A percentile compares a stretch with the other conserved stretches of the same genome.
Evolutionary conservation across 2,797 vertebrate species (phyloP).

Genomic region (Propithecus deckenii): DNA sequence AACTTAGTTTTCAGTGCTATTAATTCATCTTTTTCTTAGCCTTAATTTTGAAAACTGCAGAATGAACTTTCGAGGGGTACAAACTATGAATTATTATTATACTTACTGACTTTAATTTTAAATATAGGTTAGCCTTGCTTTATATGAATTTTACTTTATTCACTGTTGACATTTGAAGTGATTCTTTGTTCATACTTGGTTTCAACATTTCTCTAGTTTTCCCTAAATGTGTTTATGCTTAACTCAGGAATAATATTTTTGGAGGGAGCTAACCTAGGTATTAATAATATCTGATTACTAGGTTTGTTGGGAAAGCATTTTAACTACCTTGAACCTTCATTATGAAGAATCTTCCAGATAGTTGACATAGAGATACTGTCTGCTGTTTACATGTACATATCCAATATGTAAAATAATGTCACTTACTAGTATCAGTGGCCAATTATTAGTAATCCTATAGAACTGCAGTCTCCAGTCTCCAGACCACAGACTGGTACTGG

Average conservation of each 20-base stretch:
- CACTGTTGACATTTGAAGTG: neutral
- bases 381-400: neutral
- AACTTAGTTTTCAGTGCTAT: neutral
- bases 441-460: neutral
- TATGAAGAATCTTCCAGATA: neutral
- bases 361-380: neutral
- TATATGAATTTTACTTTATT: conserved; percentile 29
- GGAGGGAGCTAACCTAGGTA: neutral
- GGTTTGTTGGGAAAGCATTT: conserved; percentile 8
- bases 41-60: neutral
- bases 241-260: conserved; percentile 12
- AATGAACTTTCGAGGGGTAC: neutral
- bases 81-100: neutral
- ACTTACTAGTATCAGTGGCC: neutral
- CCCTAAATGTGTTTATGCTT: neutral
- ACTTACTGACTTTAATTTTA: conserved; percentile 6
- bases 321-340: neutral
- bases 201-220: conserved; percentile 24
- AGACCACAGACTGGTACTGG: too few relatives aligned
- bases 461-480: neutral
- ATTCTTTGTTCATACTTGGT: neutral
- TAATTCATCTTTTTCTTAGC: conserved; percentile 29
- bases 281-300: neutral
- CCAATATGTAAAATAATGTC: neutral
- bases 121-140: neutral